Evolutionary conservation across 92 coral and sea anemone genomes (phyloP).

Genomic region (Epizoanthus rinbou): DNA sequence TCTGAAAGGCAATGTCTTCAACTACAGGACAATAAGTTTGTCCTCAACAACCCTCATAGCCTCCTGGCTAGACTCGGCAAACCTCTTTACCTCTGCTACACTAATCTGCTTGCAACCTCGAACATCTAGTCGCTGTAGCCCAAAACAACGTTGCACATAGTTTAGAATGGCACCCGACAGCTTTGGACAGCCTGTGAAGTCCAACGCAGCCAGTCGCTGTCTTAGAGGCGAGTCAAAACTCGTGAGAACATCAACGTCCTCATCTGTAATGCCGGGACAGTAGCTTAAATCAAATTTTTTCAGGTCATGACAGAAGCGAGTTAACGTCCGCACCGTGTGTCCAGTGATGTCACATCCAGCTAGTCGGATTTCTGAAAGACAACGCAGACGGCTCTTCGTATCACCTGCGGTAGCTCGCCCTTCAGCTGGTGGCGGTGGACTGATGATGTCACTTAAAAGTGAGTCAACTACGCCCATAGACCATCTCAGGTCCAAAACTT

Average conservation of each 20-base stretch:
- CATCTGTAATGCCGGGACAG: constrained; percentile 83
- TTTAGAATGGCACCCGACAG: constrained; percentile 81
- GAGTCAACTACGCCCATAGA: constrained; percentile 87
- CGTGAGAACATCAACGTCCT: constrained; percentile 79
- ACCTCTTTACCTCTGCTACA: constrained; percentile 64
- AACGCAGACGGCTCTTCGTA: constrained; percentile 76
- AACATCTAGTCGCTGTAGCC: constrained; percentile 75
- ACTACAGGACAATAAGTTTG: constrained; percentile 62
- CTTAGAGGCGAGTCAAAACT: constrained; percentile 52
- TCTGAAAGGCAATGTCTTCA: background rate
- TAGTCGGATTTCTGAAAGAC: constrained; percentile 77
- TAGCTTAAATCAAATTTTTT: constrained; percentile 87
- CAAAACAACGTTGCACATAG: constrained; percentile 67
- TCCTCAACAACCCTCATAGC: constrained; percentile 66
- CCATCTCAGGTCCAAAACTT: constrained; percentile 95
- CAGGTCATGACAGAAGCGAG: constrained; percentile 76
- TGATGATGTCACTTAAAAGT: constrained; percentile 80
- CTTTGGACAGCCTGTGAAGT: constrained; percentile 88
- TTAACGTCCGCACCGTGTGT: constrained; percentile 74
- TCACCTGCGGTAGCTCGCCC: constrained; percentile 87
- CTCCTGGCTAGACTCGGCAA: constrained; percentile 62
- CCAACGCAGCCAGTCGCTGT: constrained; percentile 66
- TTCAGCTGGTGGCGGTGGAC: constrained; percentile 78
- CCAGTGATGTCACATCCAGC: constrained; percentile 98
- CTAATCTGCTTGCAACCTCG: constrained; percentile 80